Conservation (phyloP, 1,140 invertebrate genomes). For the Homalodisca vitripennis region DNA sequence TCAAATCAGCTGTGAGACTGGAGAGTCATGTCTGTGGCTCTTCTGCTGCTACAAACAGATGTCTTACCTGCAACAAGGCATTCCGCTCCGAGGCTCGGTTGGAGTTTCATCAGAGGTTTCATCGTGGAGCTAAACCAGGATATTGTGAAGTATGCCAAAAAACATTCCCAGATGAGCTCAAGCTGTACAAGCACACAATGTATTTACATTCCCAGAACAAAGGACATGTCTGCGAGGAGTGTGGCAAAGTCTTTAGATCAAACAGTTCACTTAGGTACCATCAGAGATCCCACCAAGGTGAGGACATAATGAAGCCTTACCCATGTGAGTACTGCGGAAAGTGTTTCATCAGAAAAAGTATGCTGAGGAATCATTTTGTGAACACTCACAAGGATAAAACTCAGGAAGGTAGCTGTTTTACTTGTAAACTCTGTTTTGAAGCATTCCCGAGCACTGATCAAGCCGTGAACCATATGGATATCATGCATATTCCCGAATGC, state of each 20-base stretch:
- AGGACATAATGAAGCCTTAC: constrained; percentile 35
- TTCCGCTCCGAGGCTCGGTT: constrained; percentile 33
- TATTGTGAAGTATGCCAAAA: constrained; percentile 37
- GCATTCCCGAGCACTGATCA: constrained; percentile 36
- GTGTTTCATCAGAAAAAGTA: constrained; percentile 38
- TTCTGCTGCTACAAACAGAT: constrained; percentile 24
- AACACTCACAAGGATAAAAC: constrained; percentile 33
- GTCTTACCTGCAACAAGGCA: constrained; percentile 36
- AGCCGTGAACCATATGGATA: constrained; percentile 36
- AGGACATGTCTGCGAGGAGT: constrained; percentile 38
- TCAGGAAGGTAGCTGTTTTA: constrained; percentile 37
- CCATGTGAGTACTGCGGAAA: constrained; percentile 40
- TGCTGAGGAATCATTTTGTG: constrained; percentile 38
- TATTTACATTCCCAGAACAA: constrained; percentile 36
- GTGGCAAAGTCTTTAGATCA: constrained; percentile 38
- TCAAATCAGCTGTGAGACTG: constrained; percentile 26
- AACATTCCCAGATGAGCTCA: constrained; percentile 36
- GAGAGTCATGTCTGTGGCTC: constrained; percentile 26
- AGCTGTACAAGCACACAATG: constrained; percentile 36
- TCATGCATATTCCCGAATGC: constrained; percentile 28
- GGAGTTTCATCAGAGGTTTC: constrained; percentile 35
- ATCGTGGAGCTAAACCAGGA: constrained; percentile 29
- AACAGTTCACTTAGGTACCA: constrained; percentile 36
- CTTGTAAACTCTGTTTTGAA: constrained; percentile 39
- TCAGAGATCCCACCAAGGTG: constrained; percentile 34